These are phyloP conservation scores for Serrognathus titanus DNA, from an alignment of 2,888 invertebrate genomes.

Conservation along the genomic window DNA sequence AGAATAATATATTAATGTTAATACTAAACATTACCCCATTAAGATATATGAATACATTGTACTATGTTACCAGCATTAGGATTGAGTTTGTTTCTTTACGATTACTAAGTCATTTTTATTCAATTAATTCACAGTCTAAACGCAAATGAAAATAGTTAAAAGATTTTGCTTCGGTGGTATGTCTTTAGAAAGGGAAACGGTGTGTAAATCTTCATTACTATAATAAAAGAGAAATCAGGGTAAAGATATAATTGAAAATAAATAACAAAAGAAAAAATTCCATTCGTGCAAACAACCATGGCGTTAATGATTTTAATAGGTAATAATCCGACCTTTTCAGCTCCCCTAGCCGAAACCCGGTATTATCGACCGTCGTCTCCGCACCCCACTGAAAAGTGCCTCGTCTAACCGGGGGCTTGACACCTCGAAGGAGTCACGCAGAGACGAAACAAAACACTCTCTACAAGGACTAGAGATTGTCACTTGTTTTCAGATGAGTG, in stretches of 20 bases:
- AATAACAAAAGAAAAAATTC: not conserved
- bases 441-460: conserved; percentile 42
- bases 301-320: conserved; percentile 21
- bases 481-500: conserved; percentile 42
- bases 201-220: no score
- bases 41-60: no score
- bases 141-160: no score
- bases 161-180: no score
- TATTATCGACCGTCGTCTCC: conserved; percentile 36
- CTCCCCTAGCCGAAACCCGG: conserved; percentile 39
- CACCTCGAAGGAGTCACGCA: conserved; percentile 42
- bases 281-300: conserved; percentile 4
- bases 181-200: no score
- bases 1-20: no score
- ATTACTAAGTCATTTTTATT: no score
- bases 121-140: no score
- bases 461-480: conserved; percentile 42
- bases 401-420: conserved; percentile 30
- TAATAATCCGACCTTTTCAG: conserved; percentile 41
- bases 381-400: not conserved
- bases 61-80: no score
- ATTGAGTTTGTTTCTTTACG: no score
- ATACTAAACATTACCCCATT: no score
- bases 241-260: not conserved
- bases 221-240: not conserved